Evolutionary conservation across 1,140 invertebrate species (phyloP), one percentile per base, ranked within the genome.

Genomic region (Drosophila kohkoa): DNA sequence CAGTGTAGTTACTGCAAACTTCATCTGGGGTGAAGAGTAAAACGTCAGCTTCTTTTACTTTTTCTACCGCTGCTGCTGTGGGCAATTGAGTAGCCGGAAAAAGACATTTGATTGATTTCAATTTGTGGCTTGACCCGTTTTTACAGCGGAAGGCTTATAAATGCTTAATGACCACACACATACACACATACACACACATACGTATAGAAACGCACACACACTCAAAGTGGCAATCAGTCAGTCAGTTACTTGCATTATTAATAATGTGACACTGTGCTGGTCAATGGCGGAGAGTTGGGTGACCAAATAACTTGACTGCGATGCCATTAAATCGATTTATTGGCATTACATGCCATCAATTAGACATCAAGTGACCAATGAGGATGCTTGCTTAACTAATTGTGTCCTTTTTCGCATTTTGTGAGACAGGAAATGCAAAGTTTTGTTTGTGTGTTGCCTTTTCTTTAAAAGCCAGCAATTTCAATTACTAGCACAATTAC

Each of bases 171-270:
- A 64, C 46, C 46, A 46, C 57, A 43, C 16, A 58, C 46, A 46
- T 41, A 43, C 16, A 58, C 41, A 25, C 16, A 45, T 8, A 32
- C 30, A 35, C 30, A 8, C 28, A 20, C 16, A 20, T 2, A 20
- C 16, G 1, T 20, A 20, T 20, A 20, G 16, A 20, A 20, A 20
- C 16, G 16, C 16, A 20, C 20, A 20, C 20, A 30, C 11, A 28
- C 3, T 10, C 49, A 7, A 2, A 52, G n/a, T 35, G 10, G 10
- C 20, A 25, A 25, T 41, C 10, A 11, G 13, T 5, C 25, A 5
- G 15, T n/a, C 43, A 32, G 10, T n/a, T 25, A 30, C 20, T 8
- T 67, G 63, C 54, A 73, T 73, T 73, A 72, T 51, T 72, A 15
- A 65, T 58, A 48, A 28, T 16, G 51, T 52, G 66, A 20, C 59